A percentile compares a stretch with the other conserved stretches of the same genome.
Conservation (phyloP, 2,797 vertebrate genomes). For the Eidolon dupreanum region DNA sequence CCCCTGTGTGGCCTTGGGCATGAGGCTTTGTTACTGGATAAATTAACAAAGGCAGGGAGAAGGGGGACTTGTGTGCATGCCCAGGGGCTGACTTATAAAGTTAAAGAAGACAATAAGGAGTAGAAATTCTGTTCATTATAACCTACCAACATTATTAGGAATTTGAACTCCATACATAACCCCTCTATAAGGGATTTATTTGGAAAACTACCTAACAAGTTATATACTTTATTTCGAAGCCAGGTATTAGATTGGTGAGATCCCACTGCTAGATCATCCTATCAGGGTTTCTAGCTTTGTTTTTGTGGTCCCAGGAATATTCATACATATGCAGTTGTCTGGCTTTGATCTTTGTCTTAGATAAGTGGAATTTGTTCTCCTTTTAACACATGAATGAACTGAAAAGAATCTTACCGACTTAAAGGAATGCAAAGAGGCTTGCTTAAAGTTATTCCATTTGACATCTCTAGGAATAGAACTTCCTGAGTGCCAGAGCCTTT, state of each 20-base stretch:
- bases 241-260: background rate
- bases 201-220: background rate
- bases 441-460: slow-evolving; percentile 35
- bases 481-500: background rate
- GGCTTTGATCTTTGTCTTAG: background rate
- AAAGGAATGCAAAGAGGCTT: slow-evolving; percentile 36
- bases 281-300: background rate
- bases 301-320: background rate
- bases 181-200: background rate
- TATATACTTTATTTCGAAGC: slow-evolving; percentile 13
- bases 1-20: slow-evolving; percentile 67
- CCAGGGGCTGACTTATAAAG: slow-evolving; percentile 56
- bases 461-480: background rate
- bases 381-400: slow-evolving; percentile 51
- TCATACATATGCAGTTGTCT: background rate
- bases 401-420: slow-evolving; percentile 41
- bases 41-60: slow-evolving; percentile 39
- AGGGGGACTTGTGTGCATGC: background rate
- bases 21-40: slow-evolving; percentile 51
- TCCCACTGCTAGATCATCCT: background rate
- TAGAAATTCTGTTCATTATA: slow-evolving; percentile 23
- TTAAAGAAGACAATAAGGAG: slow-evolving; percentile 4
- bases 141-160: background rate
- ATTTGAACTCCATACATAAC: background rate
- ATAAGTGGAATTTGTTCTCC: slow-evolving; percentile 30